These are phyloP conservation scores for Phyllopteryx taeniolatus DNA, from an alignment of 2,113 vertebrate species.

Conservation along the genomic window DNA sequence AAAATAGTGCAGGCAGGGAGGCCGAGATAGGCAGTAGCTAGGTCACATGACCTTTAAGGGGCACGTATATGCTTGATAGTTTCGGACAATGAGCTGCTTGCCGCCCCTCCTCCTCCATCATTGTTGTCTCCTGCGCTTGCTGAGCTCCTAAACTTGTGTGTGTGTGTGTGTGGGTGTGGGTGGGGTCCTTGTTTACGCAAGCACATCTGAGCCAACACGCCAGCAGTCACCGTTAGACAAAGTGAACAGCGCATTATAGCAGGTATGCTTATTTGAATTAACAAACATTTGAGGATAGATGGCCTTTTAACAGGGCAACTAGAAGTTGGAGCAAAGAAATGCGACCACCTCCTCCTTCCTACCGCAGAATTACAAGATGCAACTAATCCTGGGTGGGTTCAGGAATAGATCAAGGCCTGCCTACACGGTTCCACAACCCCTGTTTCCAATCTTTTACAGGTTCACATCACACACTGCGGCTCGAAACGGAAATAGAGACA, in stretches of 20 bases:
- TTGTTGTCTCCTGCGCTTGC: slow-evolving; percentile 22
- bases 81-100: slow-evolving; percentile 43
- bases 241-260: neutral
- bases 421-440: slow-evolving; percentile 30
- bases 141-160: slow-evolving; percentile 21
- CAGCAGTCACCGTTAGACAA: neutral
- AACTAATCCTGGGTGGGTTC: slow-evolving; percentile 47
- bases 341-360: slow-evolving; percentile 2
- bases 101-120: slow-evolving; percentile 47
- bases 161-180: neutral
- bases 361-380: slow-evolving; percentile 59
- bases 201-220: neutral
- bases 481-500: slow-evolving; percentile 36
- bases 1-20: slow-evolving; percentile 14
- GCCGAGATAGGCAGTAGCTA: slow-evolving; percentile 16
- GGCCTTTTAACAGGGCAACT: neutral
- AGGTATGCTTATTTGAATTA: neutral
- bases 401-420: slow-evolving; percentile 53
- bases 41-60: slow-evolving; percentile 28
- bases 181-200: slow-evolving; percentile 8
- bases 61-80: slow-evolving; percentile 22
- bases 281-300: neutral
- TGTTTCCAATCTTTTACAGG: slow-evolving; percentile 34
- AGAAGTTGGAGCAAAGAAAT: slow-evolving; percentile 7
- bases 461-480: slow-evolving; percentile 12